Conservation (phyloP, 1,140 invertebrate genomes). For the Drosophila burlai region DNA sequence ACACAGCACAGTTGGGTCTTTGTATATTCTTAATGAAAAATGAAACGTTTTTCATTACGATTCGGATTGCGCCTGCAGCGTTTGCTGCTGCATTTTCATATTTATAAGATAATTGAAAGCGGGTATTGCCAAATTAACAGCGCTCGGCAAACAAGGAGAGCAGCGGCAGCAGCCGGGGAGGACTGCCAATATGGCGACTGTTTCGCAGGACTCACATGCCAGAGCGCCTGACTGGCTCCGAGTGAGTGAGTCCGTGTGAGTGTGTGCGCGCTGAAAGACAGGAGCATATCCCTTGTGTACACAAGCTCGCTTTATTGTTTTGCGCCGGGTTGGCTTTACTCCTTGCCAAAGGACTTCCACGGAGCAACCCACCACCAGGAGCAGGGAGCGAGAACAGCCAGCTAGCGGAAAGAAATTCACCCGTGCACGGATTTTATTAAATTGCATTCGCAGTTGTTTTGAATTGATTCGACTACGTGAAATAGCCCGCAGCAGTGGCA, state of each 20-base stretch:
- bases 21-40: slow-evolving; percentile 78
- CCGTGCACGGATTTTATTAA: slow-evolving; percentile 84
- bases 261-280: slow-evolving; percentile 59
- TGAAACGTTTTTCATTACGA: slow-evolving; percentile 80
- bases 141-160: slow-evolving; percentile 78
- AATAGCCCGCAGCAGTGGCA: slow-evolving; percentile 66
- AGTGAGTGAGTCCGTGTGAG: slow-evolving; percentile 17
- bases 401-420: slow-evolving; percentile 66
- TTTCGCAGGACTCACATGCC: slow-evolving; percentile 35
- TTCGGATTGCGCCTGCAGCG: slow-evolving; percentile 56
- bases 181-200: slow-evolving; percentile 75
- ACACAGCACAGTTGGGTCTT: slow-evolving; percentile 79
- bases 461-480: slow-evolving; percentile 79
- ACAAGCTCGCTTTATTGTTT: slow-evolving; percentile 84
- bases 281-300: slow-evolving; percentile 84
- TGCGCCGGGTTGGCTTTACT: slow-evolving; percentile 72
- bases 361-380: slow-evolving; percentile 17
- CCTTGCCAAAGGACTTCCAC: slow-evolving; percentile 47
- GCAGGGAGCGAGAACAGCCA: slow-evolving; percentile 17
- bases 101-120: slow-evolving; percentile 85
- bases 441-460: slow-evolving; percentile 85
- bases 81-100: slow-evolving; percentile 85
- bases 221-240: slow-evolving; percentile 9
- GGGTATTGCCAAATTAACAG: slow-evolving; percentile 85
- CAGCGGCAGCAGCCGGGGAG: slow-evolving; percentile 30